A percentile compares a stretch with the other conserved stretches of the same genome.
Conservation (phyloP, 2,888 invertebrate genomes). For the Nowickia ferox region DNA sequence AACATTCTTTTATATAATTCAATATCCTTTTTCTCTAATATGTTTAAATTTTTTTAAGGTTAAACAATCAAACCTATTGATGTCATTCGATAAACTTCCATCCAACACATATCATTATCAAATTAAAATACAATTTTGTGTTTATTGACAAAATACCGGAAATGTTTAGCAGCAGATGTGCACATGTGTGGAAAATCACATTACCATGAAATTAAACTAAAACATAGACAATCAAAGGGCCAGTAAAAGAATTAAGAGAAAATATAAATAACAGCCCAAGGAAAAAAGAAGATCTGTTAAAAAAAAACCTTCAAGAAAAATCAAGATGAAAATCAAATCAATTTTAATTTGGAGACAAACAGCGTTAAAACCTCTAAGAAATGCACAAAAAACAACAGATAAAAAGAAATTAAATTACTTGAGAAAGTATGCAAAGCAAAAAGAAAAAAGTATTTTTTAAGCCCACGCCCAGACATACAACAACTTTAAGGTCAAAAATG, state of each 20-base stretch:
- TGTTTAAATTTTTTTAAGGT: neutral
- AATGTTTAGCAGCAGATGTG: conserved; percentile 64
- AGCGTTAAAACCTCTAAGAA: conserved; percentile 47
- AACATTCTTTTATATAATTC: too few species aligned
- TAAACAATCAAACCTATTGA: neutral
- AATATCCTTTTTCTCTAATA: too few species aligned
- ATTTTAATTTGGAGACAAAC: conserved; percentile 74
- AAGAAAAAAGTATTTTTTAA: conserved; percentile 14
- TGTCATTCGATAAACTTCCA: neutral
- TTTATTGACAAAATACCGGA: conserved; percentile 72
- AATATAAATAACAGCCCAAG: neutral
- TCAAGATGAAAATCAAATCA: conserved; percentile 73
- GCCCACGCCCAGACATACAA: neutral
- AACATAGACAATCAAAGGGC: conserved; percentile 44
- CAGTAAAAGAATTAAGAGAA: conserved; percentile 1
- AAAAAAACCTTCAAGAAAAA: conserved; percentile 25
- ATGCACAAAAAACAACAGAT: conserved; percentile 28
- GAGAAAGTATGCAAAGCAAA: conserved; percentile 30
- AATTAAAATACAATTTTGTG: conserved; percentile 73
- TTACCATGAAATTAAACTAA: conserved; percentile 67
- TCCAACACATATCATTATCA: conserved; percentile 70
- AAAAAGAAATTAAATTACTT: conserved; percentile 46
- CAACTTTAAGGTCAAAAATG: conserved; percentile 77
- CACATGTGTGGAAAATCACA: conserved; percentile 63
- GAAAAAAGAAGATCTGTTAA: neutral